Evolutionary conservation across 1,140 invertebrate species (phyloP), one percentile per base, ranked within the genome.

Genomic region (Drosophila mauritiana): DNA sequence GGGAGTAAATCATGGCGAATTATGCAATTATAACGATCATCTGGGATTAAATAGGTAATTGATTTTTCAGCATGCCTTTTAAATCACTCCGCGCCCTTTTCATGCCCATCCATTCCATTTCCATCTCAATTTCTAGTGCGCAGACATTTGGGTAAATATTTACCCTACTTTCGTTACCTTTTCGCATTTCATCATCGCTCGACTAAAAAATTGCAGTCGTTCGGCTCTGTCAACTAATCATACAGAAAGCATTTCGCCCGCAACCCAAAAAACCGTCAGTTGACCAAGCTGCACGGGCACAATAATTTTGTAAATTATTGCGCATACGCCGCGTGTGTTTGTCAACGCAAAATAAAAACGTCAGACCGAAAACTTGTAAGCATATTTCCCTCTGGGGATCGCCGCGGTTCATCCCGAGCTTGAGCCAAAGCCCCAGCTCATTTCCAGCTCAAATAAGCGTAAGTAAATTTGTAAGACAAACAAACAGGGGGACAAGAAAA

Each of bases 381-480:
- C 46, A 70, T 70, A 70, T 70, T 70, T 56, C 46, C 34, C 52
- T 15, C 52, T 36, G 27, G 31, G 55, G 42, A 25, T 15, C 34
- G 67, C 40, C 3, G 12, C 4, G 36, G 20, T 17, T 63, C 36
- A 62, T 69, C 48, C 31, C 36, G 43, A 13, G 13, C 59, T 63
- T 13, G 43, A 25, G 59, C 15, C 45, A 25, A 34, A 48, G 52
- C 73, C 56, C 34, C 81, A 86, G 83, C 84, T 85, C 80, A 84
- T 84, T 84, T 80, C 72, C 80, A 83, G 80, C 72, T 81, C 80
- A 88, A 88, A 88, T 88, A 88, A 83, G 83, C 84, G 84, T 83
- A 89, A 89, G 83, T 88, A 88, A 88, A 88, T 88, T 88, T 88
- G 75, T 80, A 88, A 88, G 79, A 88, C 79, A 88, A 88, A 89